Percentiles rank a stretch among this genome's conserved stretches.
These are phyloP conservation scores for Lagria hirta DNA, from an alignment of 2,888 invertebrate genomes.

Conservation along the genomic window DNA sequence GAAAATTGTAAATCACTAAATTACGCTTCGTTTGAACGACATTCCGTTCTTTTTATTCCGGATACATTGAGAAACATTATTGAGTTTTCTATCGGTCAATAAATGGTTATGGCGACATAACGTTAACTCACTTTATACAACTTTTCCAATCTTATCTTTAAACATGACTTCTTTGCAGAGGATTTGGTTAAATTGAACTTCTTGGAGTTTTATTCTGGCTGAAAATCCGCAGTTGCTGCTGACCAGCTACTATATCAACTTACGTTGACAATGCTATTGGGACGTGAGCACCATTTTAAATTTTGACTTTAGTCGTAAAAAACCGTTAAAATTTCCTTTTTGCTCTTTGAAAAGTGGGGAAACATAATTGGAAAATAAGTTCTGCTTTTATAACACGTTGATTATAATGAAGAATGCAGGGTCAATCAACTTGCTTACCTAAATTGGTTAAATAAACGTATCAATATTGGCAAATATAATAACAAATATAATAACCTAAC, in stretches of 20 bases:
- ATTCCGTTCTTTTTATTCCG: slow-evolving; percentile 24
- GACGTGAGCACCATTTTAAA: slow-evolving; percentile 13
- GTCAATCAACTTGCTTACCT: no score
- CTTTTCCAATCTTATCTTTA: slow-evolving; percentile 60
- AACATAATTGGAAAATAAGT: no score
- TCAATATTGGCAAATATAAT: no score
- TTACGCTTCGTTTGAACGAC: no score
- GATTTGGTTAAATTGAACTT: slow-evolving; percentile 57
- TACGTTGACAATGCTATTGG: slow-evolving; percentile 14
- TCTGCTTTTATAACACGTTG: no score
- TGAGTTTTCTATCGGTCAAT: slow-evolving; percentile 48
- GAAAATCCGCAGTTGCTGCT: slow-evolving; percentile 33
- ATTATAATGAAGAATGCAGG: no score
- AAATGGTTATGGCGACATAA: slow-evolving; percentile 49
- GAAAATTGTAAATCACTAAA: no score
- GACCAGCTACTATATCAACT: slow-evolving; percentile 20
- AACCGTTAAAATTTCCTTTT: no score
- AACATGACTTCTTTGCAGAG: slow-evolving; percentile 53
- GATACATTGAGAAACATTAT: slow-evolving; percentile 39
- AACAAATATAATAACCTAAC: no score
- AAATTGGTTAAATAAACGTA: no score
- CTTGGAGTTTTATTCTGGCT: slow-evolving; percentile 40
- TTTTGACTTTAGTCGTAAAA: no score
- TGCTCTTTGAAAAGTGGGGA: no score
- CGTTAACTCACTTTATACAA: slow-evolving; percentile 55